Evolutionary conservation across 2,797 vertebrate genomes (phyloP).

Genomic region (Myripristis jacobus): DNA sequence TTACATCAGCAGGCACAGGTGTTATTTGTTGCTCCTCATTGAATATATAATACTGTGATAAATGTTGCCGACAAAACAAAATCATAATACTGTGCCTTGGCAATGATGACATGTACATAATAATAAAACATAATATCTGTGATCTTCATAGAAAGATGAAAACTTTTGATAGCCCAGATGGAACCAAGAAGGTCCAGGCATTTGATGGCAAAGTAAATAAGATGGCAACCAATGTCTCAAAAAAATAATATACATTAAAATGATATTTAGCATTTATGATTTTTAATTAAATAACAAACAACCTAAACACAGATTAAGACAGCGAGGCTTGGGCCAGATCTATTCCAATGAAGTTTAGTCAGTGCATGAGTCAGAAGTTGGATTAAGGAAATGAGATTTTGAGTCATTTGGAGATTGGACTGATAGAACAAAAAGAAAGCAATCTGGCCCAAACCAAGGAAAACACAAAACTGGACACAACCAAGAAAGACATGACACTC

Average conservation of each 20-base stretch:
- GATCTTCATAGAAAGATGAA: not conserved
- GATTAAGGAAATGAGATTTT: not conserved
- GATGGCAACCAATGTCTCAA: slow-evolving; percentile 56
- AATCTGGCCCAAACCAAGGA: slow-evolving; percentile 64
- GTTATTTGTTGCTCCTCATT: not conserved
- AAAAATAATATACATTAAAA: slow-evolving; percentile 66
- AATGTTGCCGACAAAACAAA: not conserved
- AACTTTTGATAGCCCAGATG: not conserved
- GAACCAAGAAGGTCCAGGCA: slow-evolving; percentile 6
- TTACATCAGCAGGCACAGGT: not conserved
- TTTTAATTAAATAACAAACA: slow-evolving; percentile 66
- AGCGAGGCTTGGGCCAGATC: slow-evolving; percentile 67
- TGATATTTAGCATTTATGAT: slow-evolving; percentile 65
- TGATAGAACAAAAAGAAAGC: slow-evolving; percentile 6
- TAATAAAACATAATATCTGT: slow-evolving; percentile 12
- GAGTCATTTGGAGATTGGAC: not conserved
- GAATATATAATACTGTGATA: not conserved
- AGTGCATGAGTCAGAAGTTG: not conserved
- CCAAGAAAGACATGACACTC: slow-evolving; percentile 66
- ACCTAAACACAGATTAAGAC: slow-evolving; percentile 61
- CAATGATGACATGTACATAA: slow-evolving; percentile 17
- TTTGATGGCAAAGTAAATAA: slow-evolving; percentile 48
- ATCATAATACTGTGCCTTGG: slow-evolving; percentile 9
- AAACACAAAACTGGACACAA: slow-evolving; percentile 47
- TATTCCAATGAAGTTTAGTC: slow-evolving; percentile 10